Conservation (phyloP, 2,888 invertebrate genomes). For the Dysmachus trigonus region DNA sequence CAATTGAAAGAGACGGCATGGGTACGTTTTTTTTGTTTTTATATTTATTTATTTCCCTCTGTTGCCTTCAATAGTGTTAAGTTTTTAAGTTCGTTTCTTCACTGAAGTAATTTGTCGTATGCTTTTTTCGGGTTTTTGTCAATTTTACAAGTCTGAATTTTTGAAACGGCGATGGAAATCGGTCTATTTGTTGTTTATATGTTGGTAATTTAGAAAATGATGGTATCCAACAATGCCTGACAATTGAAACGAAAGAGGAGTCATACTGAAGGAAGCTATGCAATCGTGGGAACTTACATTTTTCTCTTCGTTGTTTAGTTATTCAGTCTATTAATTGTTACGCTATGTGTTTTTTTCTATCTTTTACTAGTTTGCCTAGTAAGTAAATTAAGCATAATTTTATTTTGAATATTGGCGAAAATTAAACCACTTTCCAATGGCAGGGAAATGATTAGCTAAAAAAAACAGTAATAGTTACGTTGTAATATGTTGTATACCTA, state of each 20-base stretch:
- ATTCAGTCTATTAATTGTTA: neutral
- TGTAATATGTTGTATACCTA: neutral
- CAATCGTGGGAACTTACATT: neutral
- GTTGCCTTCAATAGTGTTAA: conserved; percentile 29
- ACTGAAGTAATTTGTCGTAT: neutral
- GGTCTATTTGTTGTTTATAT: neutral
- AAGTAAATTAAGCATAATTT: neutral
- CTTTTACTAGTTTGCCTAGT: neutral
- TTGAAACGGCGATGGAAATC: neutral
- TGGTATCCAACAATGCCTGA: neutral
- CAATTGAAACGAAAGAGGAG: neutral
- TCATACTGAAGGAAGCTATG: neutral
- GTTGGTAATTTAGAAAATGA: neutral
- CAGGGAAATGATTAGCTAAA: neutral
- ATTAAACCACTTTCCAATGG: neutral
- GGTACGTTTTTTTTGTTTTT: conserved; percentile 69
- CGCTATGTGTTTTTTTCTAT: neutral
- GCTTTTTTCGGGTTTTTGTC: neutral
- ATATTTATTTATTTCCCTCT: conserved; percentile 45
- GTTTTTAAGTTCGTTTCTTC: conserved; percentile 4
- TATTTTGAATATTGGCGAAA: neutral
- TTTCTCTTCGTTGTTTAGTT: neutral
- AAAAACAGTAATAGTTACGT: neutral
- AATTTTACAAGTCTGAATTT: neutral
- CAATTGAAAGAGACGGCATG: conserved; percentile 88